These are phyloP conservation scores for Drosophila ogumai DNA, from an alignment of 1,140 invertebrate species.

Conservation along the genomic window DNA sequence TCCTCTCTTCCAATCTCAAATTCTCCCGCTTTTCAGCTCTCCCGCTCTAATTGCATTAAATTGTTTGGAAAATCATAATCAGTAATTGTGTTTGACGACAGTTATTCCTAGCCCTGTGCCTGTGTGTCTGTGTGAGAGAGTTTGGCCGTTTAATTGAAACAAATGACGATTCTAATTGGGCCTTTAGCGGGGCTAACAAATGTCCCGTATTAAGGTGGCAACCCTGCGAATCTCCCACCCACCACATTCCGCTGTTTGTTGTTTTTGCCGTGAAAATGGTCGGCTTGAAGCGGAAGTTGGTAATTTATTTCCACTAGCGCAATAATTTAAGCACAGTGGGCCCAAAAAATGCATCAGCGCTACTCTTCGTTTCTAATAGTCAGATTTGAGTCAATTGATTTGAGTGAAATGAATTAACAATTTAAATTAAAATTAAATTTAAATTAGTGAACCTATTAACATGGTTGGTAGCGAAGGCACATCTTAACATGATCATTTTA, in stretches of 20 bases:
- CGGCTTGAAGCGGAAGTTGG: conserved; percentile 64
- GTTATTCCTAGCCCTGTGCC: conserved; percentile 41
- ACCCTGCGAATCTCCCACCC: conserved; percentile 33
- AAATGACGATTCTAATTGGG: conserved; percentile 61
- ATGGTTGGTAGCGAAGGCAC: no score
- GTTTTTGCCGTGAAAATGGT: conserved; percentile 47
- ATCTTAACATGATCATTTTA: no score
- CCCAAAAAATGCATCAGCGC: background rate
- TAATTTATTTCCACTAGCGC: conserved; percentile 62
- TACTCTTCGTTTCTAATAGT: background rate
- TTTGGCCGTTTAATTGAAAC: conserved; percentile 59
- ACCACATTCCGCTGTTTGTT: conserved; percentile 26
- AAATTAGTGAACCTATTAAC: no score
- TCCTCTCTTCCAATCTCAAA: conserved; percentile 12
- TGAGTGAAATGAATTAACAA: no score
- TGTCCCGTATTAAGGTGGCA: conserved; percentile 57
- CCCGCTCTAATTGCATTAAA: conserved; percentile 77
- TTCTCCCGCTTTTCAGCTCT: conserved; percentile 2
- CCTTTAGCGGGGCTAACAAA: conserved; percentile 46
- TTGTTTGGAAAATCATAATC: conserved; percentile 83
- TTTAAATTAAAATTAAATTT: no score
- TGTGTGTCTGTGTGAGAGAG: conserved; percentile 31
- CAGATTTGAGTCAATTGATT: background rate
- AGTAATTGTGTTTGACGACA: conserved; percentile 80
- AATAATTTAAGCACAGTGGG: conserved; percentile 55